Evolutionary conservation across 2,113 vertebrate genomes (phyloP).

Genomic region (Solenodon paradoxus): DNA sequence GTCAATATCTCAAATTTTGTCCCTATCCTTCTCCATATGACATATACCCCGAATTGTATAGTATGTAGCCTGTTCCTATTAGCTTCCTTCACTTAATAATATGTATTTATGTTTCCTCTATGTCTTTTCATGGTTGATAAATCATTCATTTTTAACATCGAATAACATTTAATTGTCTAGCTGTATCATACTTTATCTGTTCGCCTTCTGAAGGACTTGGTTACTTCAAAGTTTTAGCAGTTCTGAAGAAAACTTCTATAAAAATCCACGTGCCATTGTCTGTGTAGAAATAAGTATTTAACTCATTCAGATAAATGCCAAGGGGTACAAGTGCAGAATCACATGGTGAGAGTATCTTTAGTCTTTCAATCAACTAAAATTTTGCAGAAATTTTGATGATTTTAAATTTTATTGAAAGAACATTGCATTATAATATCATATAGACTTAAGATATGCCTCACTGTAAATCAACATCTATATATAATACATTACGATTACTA

Average conservation of each 20-base stretch:
- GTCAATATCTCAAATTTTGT: too few species aligned
- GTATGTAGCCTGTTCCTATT: background rate
- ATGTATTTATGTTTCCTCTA: background rate
- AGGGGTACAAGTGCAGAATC: background rate
- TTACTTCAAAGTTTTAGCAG: background rate
- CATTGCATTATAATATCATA: too few species aligned
- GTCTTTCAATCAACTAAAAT: background rate
- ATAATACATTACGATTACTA: too few species aligned
- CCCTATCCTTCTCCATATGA: background rate
- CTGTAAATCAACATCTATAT: too few species aligned
- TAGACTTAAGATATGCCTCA: too few species aligned
- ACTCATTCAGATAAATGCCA: background rate
- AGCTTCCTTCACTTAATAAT: background rate
- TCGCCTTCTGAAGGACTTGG: background rate
- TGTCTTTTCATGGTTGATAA: background rate
- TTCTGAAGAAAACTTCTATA: background rate
- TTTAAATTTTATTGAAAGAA: background rate
- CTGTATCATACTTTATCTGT: background rate
- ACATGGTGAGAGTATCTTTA: background rate
- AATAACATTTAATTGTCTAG: background rate
- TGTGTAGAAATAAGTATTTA: background rate
- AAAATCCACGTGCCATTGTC: background rate
- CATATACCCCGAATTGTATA: background rate
- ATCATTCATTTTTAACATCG: background rate
- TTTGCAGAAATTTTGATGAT: background rate